Conservation (phyloP, 1,140 invertebrate species). For the Metopolophium dirhodum region DNA sequence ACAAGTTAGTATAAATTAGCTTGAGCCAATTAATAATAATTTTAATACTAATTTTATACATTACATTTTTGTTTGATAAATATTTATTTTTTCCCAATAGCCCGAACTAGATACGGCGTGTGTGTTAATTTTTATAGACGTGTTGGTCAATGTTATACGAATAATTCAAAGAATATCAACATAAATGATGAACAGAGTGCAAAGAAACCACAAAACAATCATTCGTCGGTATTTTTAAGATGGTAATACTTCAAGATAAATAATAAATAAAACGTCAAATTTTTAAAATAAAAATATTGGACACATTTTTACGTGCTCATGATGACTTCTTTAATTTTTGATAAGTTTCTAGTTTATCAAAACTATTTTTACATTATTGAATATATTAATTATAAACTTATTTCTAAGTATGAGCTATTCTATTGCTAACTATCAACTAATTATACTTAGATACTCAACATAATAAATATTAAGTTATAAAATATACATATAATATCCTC, state of each 20-base stretch:
- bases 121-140: constrained; percentile 98
- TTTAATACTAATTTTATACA: neutral
- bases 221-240: constrained; percentile 50
- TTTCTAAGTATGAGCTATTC: too few relatives aligned
- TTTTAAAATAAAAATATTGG: neutral
- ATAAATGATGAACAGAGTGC: neutral
- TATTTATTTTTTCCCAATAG: constrained; percentile 63
- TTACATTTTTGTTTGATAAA: neutral
- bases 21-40: neutral
- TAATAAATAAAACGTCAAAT: neutral
- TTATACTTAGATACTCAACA: too few relatives aligned
- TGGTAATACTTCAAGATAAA: constrained; percentile 5
- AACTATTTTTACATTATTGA: too few relatives aligned
- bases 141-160: constrained; percentile 67
- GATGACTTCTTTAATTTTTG: neutral
- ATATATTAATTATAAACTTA: too few relatives aligned
- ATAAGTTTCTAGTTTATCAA: too few relatives aligned
- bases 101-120: constrained; percentile 89
- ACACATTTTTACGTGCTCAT: too few relatives aligned
- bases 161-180: neutral
- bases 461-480: too few relatives aligned
- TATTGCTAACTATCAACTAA: too few relatives aligned
- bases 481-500: too few relatives aligned
- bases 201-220: neutral
- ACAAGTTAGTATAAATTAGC: constrained; percentile 72